A percentile compares a stretch with the other conserved stretches of the same genome.
Conservation (phyloP, 2,797 vertebrate genomes). For the Poecilia picta region DNA sequence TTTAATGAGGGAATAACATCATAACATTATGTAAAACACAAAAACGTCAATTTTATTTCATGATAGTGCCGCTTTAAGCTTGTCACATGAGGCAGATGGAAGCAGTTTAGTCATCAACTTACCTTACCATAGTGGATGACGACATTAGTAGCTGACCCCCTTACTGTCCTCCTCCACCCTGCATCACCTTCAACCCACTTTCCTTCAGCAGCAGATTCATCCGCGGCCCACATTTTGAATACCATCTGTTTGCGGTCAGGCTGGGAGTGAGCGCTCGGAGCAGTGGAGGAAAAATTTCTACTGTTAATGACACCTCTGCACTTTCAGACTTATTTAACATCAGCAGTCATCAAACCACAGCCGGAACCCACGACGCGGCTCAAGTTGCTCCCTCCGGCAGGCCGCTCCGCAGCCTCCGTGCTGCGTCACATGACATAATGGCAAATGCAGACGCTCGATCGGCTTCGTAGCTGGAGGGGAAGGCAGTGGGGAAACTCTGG, state of each 20-base stretch:
- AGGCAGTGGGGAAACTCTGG: not conserved
- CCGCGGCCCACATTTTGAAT: constrained; percentile 61
- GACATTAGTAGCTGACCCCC: not conserved
- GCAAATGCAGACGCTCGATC: constrained; percentile 26
- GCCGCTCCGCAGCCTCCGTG: not conserved
- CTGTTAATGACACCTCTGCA: constrained; percentile 43
- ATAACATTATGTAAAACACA: no score
- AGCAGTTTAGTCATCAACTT: constrained; percentile 1
- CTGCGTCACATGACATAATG: constrained; percentile 25
- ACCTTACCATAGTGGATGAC: constrained; percentile 15
- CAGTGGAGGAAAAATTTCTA: constrained; percentile 34
- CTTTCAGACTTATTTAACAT: constrained; percentile 34
- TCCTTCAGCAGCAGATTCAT: constrained; percentile 44
- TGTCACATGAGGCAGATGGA: not conserved
- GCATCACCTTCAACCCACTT: not conserved
- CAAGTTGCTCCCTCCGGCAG: not conserved
- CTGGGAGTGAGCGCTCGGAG: constrained; percentile 35
- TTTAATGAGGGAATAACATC: no score
- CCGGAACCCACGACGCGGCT: constrained; percentile 1
- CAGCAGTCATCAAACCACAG: constrained; percentile 33
- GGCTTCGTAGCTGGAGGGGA: not conserved
- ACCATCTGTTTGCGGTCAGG: constrained; percentile 72
- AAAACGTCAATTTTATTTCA: no score
- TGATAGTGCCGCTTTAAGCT: not conserved
- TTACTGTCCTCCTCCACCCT: no score